Evolutionary conservation across 2,113 vertebrate species (phyloP).

Genomic region (Brachyistius frenatus): DNA sequence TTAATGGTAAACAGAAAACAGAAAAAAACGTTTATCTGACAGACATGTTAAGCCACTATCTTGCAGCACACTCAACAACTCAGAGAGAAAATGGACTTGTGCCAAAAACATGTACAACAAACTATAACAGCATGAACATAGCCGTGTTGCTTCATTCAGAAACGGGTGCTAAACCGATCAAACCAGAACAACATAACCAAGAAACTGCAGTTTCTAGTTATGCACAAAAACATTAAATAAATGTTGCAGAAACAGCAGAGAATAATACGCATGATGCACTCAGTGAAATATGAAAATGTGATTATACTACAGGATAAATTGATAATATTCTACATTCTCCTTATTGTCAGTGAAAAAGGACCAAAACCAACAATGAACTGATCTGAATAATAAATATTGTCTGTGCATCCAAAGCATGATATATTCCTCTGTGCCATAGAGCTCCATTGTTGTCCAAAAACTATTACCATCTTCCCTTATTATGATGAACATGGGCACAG

Average conservation of each 20-base stretch:
- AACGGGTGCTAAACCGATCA: background rate
- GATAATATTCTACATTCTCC: background rate
- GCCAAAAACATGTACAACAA: background rate
- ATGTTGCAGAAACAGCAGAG: background rate
- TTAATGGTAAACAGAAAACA: conserved; percentile 30
- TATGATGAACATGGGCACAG: background rate
- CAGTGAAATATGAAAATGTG: background rate
- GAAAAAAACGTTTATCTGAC: conserved; percentile 16
- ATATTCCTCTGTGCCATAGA: too few relatives aligned
- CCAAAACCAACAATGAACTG: background rate
- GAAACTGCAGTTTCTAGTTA: conserved; percentile 18
- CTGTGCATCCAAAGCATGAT: background rate
- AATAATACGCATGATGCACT: background rate
- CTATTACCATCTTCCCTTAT: background rate
- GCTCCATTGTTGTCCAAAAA: too few relatives aligned
- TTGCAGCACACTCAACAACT: conserved; percentile 14
- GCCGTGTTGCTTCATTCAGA: conserved; percentile 1
- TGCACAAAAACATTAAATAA: conserved; percentile 24
- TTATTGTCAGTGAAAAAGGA: background rate
- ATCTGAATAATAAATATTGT: background rate
- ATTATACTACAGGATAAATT: background rate
- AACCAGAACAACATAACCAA: background rate
- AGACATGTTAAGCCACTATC: background rate
- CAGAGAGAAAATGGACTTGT: background rate
- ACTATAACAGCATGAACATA: background rate